Evolutionary conservation across 2,113 vertebrate genomes (phyloP), one percentile per base, ranked within the genome.

Genomic region (Recurvirostra avosetta): DNA sequence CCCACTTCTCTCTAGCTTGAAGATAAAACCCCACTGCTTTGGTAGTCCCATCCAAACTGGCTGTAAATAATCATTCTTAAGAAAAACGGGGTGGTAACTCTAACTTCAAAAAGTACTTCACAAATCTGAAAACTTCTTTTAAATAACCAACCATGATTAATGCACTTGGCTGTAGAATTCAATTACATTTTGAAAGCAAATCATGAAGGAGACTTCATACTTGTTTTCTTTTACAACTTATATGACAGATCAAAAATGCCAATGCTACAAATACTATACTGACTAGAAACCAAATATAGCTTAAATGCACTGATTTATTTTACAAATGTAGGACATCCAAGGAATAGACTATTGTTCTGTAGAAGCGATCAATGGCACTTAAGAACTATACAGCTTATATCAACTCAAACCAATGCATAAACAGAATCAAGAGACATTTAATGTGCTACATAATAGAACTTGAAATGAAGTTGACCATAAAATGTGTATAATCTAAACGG

Each of bases 81-180:
- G 75, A 81, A 88, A 86, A 90, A 50, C 38, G 61, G 74, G 7
- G 63, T 66, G 25, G 47, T 12, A 77, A 78, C 50, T 4, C 38
- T 32, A 78, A 59, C 86, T 85, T 94, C 91, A 89, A 85, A 91
- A 95, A 89, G n/a, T 75, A 2, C 70, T 65, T 61, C 91, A 72
- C 75, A 77, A 75, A 63, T 53, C 30, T 53, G 52, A 67, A 84
- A 91, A 93, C 76, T 91, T 71, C 38, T 38, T 1, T 72, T 87
- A 34, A 85, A 50, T 63, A 94, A 78, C 65, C 55, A 53, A 7
- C 56, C 68, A 27, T 12, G 73, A 87, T 94, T 88, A 86, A 93
- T 56, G 65, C 72, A 72, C 75, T 96, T 72, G 86, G 75, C 72
- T 95, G 90, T 63, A 94, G 61, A 77, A 94, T 94, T 94, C 86